These are phyloP conservation scores for Chroicocephalus ridibundus DNA, from an alignment of 2,113 vertebrate genomes.

Conservation along the genomic window DNA sequence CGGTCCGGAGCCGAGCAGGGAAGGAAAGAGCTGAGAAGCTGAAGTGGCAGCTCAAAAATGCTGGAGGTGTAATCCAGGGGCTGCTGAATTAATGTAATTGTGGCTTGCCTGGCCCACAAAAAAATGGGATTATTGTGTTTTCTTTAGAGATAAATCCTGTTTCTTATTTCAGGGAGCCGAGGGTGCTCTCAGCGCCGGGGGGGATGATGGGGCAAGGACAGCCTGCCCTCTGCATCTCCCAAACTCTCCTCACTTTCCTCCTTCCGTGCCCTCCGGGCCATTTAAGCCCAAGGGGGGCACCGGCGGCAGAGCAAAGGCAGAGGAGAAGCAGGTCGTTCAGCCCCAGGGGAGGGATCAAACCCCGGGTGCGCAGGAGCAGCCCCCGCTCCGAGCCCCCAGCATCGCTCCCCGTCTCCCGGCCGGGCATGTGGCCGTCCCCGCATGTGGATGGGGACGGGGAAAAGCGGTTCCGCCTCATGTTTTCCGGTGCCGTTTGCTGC, in stretches of 20 bases:
- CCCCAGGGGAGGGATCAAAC: background rate
- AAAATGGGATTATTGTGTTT: background rate
- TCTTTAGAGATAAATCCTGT: background rate
- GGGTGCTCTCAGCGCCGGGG: rapidly evolving
- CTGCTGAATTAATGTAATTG: background rate
- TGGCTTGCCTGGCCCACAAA: background rate
- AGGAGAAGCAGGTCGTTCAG: background rate
- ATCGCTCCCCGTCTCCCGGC: background rate
- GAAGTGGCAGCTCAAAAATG: background rate
- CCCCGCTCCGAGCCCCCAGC: background rate
- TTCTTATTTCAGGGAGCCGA: background rate
- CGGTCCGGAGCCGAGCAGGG: background rate
- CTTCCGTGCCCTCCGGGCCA: rapidly evolving
- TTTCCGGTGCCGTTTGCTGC: background rate
- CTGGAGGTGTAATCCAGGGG: background rate
- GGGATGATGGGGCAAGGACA: background rate
- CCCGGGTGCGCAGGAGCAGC: background rate
- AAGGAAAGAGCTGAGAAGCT: background rate
- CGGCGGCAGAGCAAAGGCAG: background rate
- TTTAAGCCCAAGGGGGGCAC: background rate
- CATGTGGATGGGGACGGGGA: background rate
- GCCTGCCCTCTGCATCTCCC: background rate
- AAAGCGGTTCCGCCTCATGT: background rate
- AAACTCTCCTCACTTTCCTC: background rate
- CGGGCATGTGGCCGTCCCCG: background rate